These are phyloP conservation scores for Mythimna ferrago DNA, from an alignment of 2,888 invertebrate species.

Conservation along the genomic window DNA sequence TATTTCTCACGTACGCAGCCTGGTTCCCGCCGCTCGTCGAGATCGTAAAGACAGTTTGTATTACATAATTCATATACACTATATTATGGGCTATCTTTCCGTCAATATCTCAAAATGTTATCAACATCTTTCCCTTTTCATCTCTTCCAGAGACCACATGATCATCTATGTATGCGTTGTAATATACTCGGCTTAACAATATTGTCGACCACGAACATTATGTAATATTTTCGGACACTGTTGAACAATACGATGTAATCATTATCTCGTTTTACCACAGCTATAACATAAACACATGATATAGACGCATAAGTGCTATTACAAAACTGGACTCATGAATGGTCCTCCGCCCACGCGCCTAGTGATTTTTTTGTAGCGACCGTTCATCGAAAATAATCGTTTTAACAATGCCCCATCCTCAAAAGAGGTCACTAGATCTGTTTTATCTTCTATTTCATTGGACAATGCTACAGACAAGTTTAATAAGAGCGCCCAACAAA, in stretches of 20 bases:
- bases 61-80: slow-evolving; percentile 17
- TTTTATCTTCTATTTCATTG: slow-evolving; percentile 52
- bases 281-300: slow-evolving; percentile 51
- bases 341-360: slow-evolving; percentile 72
- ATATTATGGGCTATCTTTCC: slow-evolving; percentile 13
- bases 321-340: slow-evolving; percentile 77
- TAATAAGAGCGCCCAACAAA: slow-evolving; percentile 31
- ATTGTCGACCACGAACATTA: slow-evolving; percentile 33
- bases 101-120: slow-evolving; percentile 11
- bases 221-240: slow-evolving; percentile 52
- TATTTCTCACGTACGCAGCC: slow-evolving; percentile 45
- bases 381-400: slow-evolving; percentile 82
- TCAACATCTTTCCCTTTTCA: neutral
- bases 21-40: slow-evolving; percentile 22
- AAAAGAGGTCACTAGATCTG: slow-evolving; percentile 75
- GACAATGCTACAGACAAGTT: slow-evolving; percentile 35
- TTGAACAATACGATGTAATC: slow-evolving; percentile 52
- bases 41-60: slow-evolving; percentile 23
- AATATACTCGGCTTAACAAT: slow-evolving; percentile 20
- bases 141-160: slow-evolving; percentile 9
- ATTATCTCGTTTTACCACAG: slow-evolving; percentile 54
- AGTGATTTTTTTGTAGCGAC: slow-evolving; percentile 70
- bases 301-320: slow-evolving; percentile 64
- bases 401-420: slow-evolving; percentile 80
- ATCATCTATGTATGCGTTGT: slow-evolving; percentile 10